Base-by-base conservation (phyloP, 2,888 invertebrate species). In the Ceraclea dissimilis region DNA sequence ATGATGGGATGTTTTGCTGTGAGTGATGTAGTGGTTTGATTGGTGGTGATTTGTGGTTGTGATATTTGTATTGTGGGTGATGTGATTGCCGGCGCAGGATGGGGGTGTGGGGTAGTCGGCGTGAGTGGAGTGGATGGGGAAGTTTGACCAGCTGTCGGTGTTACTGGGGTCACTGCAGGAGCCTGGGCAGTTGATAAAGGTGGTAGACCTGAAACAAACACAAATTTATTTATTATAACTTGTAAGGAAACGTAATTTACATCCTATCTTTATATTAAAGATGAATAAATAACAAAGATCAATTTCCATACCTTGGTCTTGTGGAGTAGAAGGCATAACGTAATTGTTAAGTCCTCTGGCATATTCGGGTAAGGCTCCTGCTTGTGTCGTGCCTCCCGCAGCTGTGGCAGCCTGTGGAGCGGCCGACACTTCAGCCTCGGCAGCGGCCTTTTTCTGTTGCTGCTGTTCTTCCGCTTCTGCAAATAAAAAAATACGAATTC, bases 391-490 rank as follows among this genome's bases (percentile, higher is more conserved):
- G 5, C 73, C 66, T 65, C 78, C 72, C 67, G 78, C 72, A 61
- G 67, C 53, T 59, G 71, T n/a, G 2, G 65, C 59, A 0, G 74
- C 64, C 20, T 69, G 64, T 1, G 70, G 62, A 1, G 69, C 63
- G 10, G 67, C 63, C 1, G 70, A 64, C 13, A 67, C 67, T 43
- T 58, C 62, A 10, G 58, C 71, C 64, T 73, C 76, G 5, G 75
- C 75, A 60, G 82, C 81, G 2, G 78, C 74, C 62, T 84, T 73
- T 62, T 84, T 84, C 66, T 82, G 84, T 61, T 75, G 78, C 13
- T 39, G 39, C 47, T 80, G 83, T 64, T 81, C 86, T 66, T 86
- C 86, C 49, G 84, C 66, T 66, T 86, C 86, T 74, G 22, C 17
- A 44, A 53, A 46, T 26, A 26, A 43, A 8, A 43, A 43, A 2